phyloP scores from a whole-genome alignment of 2,888 invertebrate species.

The Beris morrisii region DNA sequence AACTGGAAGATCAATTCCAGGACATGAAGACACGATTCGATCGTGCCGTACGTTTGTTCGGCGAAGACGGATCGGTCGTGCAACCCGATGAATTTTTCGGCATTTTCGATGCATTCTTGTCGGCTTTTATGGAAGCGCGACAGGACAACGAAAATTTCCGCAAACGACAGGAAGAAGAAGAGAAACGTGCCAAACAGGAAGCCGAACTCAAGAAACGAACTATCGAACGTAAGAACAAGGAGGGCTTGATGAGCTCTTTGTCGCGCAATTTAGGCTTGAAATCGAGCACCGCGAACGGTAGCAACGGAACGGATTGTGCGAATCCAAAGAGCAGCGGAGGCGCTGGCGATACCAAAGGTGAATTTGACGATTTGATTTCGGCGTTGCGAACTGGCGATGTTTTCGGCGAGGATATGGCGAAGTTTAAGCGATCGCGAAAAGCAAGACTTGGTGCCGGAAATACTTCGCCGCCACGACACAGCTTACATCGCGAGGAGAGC shows the following conservation, averaged over 20 bases:
- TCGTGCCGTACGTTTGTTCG: constrained; percentile 83
- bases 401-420: constrained; percentile 93
- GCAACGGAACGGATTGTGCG: constrained; percentile 57
- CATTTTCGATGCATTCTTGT: constrained; percentile 85
- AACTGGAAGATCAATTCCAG: constrained; percentile 88
- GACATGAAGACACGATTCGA: constrained; percentile 95
- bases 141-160: constrained; percentile 86
- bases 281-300: constrained; percentile 59
- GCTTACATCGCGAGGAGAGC: constrained; percentile 68
- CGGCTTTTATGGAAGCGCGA: constrained; percentile 79
- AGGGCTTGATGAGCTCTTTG: constrained; percentile 75
- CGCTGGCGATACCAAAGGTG: constrained; percentile 71
- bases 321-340: constrained; percentile 44
- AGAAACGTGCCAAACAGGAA: constrained; percentile 83
- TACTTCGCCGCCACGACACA: constrained; percentile 66
- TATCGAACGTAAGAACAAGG: constrained; percentile 80
- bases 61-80: constrained; percentile 80
- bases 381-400: constrained; percentile 93
- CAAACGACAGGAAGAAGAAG: constrained; percentile 84
- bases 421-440: constrained; percentile 79
- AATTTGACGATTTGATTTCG: constrained; percentile 95
- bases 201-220: constrained; percentile 84
- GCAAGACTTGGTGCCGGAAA: constrained; percentile 61
- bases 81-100: constrained; percentile 95
- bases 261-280: constrained; percentile 71